Evolutionary conservation across 2,113 vertebrate genomes (phyloP), one percentile per base, ranked within the genome.

Genomic region (Australoheros scitulus): DNA sequence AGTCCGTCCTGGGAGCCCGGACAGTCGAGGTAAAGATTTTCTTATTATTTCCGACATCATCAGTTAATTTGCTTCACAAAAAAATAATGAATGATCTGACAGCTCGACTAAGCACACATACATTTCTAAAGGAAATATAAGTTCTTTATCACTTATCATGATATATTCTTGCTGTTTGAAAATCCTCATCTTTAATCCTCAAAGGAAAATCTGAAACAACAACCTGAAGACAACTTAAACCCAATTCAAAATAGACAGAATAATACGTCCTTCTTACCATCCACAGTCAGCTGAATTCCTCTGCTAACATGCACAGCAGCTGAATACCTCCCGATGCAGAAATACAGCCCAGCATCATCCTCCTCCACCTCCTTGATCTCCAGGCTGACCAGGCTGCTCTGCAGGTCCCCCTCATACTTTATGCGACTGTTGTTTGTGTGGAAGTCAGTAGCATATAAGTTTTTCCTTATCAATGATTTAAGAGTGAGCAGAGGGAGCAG

Each of bases 401-500:
- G 6, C 15, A 32, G 13, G 1, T 2, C 0, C 0, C 68, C 47
- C 0, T 0, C 0, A 5, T 0, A 2, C 11, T 0, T 3, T 3
- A 86, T 0, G 8, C 6, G 77, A 3, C 2, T 2, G 3, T 0
- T 1, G 3, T 75, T 26, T 1, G 1, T 0, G 72, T 85, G 63
- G 2, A 5, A 0, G 6, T 3, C 0, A 0, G 9, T 26, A 0
- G 1, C 1, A 0, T 2, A 3, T 0, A 0, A 0, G 0, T 1
- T 4, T 0, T 2, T 0, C 0, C 57, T 0, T 2, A 0, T 41
- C 0, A 1, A 3, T 0, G 0, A 0, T 0, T 0, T 3, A 0
- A 85, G 38, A 1, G 61, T 85, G 9, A 93, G 72, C 83, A 94
- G 85, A 7, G 87, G 83, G 55, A 0, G 76, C 52, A 90, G 70